Conservation (phyloP, 1,140 invertebrate species). For the Vollenhovia emeryi region DNA sequence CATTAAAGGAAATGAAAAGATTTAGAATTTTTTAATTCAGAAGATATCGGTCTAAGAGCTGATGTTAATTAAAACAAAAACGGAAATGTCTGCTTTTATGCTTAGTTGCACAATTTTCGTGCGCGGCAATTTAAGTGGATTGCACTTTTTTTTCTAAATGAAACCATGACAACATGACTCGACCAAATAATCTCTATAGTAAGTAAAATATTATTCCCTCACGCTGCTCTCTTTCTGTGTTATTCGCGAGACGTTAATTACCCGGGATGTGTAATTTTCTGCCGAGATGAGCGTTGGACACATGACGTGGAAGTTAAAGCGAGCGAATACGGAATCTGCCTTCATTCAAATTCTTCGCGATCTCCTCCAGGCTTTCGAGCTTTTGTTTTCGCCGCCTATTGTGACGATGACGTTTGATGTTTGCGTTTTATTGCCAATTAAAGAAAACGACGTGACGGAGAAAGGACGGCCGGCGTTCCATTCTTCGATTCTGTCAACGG, state of each 20-base stretch:
- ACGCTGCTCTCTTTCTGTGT: not conserved
- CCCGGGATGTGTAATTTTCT: not conserved
- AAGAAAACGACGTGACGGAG: conserved; percentile 33
- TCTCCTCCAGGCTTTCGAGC: not conserved
- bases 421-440: conserved; percentile 57
- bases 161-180: not conserved
- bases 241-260: not conserved
- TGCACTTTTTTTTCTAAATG: conserved; percentile 21
- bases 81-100: not conserved
- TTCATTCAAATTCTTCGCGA: not conserved
- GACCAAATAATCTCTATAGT: not conserved
- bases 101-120: not conserved
- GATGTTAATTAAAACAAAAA: not conserved
- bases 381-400: not conserved
- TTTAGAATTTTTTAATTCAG: not conserved
- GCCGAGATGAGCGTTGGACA: not conserved
- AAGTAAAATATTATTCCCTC: conserved; percentile 27
- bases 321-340: not conserved
- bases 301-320: not conserved
- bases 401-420: not conserved
- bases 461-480: not conserved
- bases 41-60: not conserved
- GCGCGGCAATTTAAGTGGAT: not conserved
- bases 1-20: not conserved
- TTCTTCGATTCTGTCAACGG: conserved; percentile 2